Percentiles rank a stretch among this genome's conserved stretches.
Conservation (phyloP, 2,888 invertebrate species). For the Andrena trimmerana region DNA sequence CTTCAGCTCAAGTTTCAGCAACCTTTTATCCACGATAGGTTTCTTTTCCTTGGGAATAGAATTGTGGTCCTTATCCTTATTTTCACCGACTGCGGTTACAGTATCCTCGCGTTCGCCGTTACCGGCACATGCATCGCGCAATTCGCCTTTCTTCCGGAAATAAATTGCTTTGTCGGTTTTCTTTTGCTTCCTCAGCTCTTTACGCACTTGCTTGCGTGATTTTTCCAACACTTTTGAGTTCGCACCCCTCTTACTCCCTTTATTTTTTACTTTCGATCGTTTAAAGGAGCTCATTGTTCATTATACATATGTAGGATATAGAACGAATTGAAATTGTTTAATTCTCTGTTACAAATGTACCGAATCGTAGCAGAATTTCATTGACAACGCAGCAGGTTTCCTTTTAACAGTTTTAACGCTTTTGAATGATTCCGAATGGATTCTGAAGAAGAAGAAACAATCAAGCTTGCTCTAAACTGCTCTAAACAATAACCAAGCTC, state of each 20-base stretch:
- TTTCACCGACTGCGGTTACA: slow-evolving; percentile 55
- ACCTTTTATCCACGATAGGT: slow-evolving; percentile 30
- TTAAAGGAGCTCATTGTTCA: slow-evolving; percentile 34
- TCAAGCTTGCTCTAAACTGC: too few relatives aligned
- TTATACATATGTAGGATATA: too few relatives aligned
- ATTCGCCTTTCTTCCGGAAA: slow-evolving; percentile 82
- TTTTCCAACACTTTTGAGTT: slow-evolving; percentile 65
- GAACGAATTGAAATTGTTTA: too few relatives aligned
- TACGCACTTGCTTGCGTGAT: slow-evolving; percentile 90
- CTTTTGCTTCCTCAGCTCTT: slow-evolving; percentile 90
- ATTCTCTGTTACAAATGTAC: too few relatives aligned
- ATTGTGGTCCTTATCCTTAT: background rate
- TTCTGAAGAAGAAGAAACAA: too few relatives aligned
- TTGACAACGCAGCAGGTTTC: too few relatives aligned
- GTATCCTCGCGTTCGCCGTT: slow-evolving; percentile 60
- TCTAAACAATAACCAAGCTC: too few relatives aligned
- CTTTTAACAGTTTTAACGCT: too few relatives aligned
- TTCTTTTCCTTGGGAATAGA: slow-evolving; percentile 5
- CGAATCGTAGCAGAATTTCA: too few relatives aligned
- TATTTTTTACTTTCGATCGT: slow-evolving; percentile 22
- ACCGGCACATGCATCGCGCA: slow-evolving; percentile 77
- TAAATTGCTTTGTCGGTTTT: slow-evolving; percentile 87
- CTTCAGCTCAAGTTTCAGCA: slow-evolving; percentile 86
- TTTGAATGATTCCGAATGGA: too few relatives aligned
- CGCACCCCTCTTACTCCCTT: background rate